phyloP scores from a whole-genome alignment of 2,888 invertebrate genomes.

The Drosophila gaucha region DNA sequence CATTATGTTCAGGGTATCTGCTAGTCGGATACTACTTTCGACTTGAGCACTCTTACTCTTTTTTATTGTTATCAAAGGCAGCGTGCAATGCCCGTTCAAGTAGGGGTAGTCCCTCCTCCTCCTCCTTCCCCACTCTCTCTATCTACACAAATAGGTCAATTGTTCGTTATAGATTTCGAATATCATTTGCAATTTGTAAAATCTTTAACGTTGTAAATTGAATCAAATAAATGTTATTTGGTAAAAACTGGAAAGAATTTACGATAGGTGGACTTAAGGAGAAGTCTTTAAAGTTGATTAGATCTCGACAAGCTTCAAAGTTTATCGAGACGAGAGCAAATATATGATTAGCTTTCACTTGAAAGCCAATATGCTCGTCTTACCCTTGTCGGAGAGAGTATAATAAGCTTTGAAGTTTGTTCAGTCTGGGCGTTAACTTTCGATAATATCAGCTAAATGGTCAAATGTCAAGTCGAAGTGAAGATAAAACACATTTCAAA shows the following conservation, averaged over 20 bases:
- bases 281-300: no score
- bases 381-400: no score
- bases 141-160: constrained; percentile 59
- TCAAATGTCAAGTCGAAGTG: no score
- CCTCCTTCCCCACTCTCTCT: neutral
- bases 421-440: no score
- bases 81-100: constrained; percentile 21
- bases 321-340: no score
- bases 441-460: no score
- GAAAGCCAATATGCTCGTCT: no score
- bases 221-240: constrained; percentile 4
- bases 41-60: neutral
- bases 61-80: constrained; percentile 32
- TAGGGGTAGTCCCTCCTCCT: neutral
- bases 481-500: no score
- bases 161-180: constrained; percentile 63
- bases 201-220: constrained; percentile 22
- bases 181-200: constrained; percentile 57
- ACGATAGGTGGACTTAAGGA: neutral
- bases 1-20: neutral
- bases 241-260: neutral
- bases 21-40: neutral
- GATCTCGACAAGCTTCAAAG: no score
- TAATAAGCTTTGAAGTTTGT: no score
- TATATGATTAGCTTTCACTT: no score